These are phyloP conservation scores for Pollenia labialis DNA, from an alignment of 2,888 invertebrate genomes.

Conservation along the genomic window DNA sequence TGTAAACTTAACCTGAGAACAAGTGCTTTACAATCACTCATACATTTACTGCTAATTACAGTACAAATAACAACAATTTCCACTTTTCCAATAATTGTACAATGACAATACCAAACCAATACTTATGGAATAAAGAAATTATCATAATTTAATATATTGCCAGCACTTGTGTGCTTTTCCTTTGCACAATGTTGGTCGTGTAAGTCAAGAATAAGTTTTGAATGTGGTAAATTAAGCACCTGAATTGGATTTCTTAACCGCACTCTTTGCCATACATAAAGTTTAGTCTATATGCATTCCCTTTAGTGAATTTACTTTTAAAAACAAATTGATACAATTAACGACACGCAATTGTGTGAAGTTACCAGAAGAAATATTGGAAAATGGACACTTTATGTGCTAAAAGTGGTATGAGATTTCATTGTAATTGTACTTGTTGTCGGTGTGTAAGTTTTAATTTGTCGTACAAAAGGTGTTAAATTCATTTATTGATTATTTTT, in stretches of 20 bases:
- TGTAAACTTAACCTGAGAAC: constrained; percentile 46
- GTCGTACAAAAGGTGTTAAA: not conserved
- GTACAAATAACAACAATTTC: constrained; percentile 7
- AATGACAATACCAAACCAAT: not conserved
- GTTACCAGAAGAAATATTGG: not conserved
- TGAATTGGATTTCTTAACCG: not conserved
- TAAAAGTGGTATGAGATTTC: too few species aligned
- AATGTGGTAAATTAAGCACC: constrained; percentile 54
- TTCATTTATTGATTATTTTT: not conserved
- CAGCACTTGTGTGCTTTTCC: not conserved
- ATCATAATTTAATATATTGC: constrained; percentile 35
- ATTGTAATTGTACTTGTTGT: not conserved
- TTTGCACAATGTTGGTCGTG: not conserved
- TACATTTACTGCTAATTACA: constrained; percentile 11
- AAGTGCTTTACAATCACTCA: not conserved
- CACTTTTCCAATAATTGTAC: not conserved
- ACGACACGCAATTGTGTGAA: constrained; percentile 58
- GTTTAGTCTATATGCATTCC: too few species aligned
- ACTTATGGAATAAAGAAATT: not conserved
- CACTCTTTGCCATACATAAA: not conserved
- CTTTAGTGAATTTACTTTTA: not conserved
- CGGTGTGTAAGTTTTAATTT: not conserved
- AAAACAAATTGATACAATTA: constrained; percentile 52
- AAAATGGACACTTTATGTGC: not conserved
- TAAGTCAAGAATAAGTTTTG: constrained; percentile 55